Percentiles rank a stretch among this genome's conserved stretches.
Evolutionary conservation across 2,888 invertebrate species (phyloP).

Genomic region (Eristalis pertinax): DNA sequence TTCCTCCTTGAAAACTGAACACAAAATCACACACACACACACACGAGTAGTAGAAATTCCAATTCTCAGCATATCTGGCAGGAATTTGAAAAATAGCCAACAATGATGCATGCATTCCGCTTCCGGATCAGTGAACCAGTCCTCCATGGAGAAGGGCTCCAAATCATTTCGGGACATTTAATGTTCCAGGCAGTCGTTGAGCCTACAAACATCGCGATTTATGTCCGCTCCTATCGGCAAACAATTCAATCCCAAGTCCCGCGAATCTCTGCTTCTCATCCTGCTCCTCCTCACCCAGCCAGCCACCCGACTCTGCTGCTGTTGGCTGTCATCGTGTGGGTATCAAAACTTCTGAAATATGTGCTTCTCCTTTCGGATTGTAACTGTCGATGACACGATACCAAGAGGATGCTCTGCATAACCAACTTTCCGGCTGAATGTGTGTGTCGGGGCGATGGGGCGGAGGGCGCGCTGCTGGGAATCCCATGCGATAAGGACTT

Average conservation of each 20-base stretch:
- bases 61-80: not conserved
- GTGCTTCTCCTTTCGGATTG: conserved; percentile 49
- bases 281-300: not conserved
- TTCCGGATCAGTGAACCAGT: conserved; percentile 48
- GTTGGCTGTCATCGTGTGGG: conserved; percentile 53
- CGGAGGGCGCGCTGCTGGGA: not conserved
- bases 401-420: conserved; percentile 24
- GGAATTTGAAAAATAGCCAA: conserved; percentile 55
- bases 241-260: conserved; percentile 55
- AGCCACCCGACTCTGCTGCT: conserved; percentile 20
- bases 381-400: conserved; percentile 48
- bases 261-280: not conserved
- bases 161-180: conserved; percentile 63
- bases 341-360: conserved; percentile 65
- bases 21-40: conserved; percentile 7
- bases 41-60: not conserved
- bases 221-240: conserved; percentile 61
- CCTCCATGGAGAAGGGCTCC: conserved; percentile 38
- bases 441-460: conserved; percentile 14
- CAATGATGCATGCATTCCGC: conserved; percentile 44
- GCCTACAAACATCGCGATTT: conserved; percentile 60
- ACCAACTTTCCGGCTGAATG: conserved; percentile 30
- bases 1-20: conserved; percentile 3
- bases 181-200: conserved; percentile 39
- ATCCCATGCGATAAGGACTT: conserved; percentile 60